Percentiles rank a stretch among this genome's conserved stretches.
These are phyloP conservation scores for Zhuqinia jingwanae DNA, from an alignment of 2,888 invertebrate species.

Conservation along the genomic window DNA sequence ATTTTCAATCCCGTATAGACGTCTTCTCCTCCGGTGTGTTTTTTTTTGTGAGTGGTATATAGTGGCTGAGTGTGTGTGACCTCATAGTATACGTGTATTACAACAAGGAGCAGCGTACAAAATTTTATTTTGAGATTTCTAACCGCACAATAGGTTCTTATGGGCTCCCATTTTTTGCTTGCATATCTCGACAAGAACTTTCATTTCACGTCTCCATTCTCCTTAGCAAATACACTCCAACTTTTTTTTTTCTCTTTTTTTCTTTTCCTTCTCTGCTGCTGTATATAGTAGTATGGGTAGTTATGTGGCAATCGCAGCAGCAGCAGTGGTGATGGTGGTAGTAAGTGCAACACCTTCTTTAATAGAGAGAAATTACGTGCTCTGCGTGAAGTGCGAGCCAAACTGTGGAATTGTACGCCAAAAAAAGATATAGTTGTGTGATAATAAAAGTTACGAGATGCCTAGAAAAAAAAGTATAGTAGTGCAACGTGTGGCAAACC, in stretches of 20 bases:
- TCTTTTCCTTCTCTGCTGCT: too few relatives aligned
- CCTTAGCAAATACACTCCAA: not conserved
- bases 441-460: constrained; percentile 30
- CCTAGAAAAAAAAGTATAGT: not conserved
- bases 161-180: not conserved
- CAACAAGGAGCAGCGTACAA: too few relatives aligned
- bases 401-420: not conserved
- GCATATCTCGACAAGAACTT: constrained; percentile 5
- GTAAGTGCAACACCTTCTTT: constrained; percentile 51
- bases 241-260: constrained; percentile 7
- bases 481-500: too few relatives aligned
- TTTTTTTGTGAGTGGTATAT: too few relatives aligned
- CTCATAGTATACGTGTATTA: not conserved
- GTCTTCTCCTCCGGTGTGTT: not conserved
- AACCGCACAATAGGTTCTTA: constrained; percentile 46
- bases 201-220: constrained; percentile 49
- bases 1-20: not conserved
- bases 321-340: constrained; percentile 24
- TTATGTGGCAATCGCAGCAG: too few relatives aligned
- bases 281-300: too few relatives aligned
- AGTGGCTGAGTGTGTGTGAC: not conserved
- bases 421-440: not conserved
- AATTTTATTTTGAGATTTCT: too few relatives aligned
- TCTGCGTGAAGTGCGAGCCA: constrained; percentile 53
- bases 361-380: constrained; percentile 62